These are phyloP conservation scores for Oncorhynchus kisutch DNA, from an alignment of 2,113 vertebrate genomes.

Conservation along the genomic window DNA sequence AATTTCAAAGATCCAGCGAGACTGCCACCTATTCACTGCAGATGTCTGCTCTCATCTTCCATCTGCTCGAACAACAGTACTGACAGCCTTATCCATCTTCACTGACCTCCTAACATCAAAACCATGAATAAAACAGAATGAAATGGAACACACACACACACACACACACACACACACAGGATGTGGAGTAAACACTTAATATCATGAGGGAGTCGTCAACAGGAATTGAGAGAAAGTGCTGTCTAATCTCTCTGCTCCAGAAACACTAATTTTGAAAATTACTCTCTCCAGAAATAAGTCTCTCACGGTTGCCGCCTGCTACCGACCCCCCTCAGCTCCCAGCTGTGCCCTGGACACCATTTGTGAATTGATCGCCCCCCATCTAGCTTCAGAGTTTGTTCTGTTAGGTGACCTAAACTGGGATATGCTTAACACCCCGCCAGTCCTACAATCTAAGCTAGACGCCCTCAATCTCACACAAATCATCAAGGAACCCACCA, in stretches of 20 bases:
- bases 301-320: too few species aligned
- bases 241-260: conserved; percentile 68
- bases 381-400: too few species aligned
- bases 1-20: conserved; percentile 21
- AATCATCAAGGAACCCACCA: too few species aligned
- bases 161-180: conserved; percentile 50
- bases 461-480: too few species aligned
- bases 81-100: conserved; percentile 1
- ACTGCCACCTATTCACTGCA: conserved; percentile 21
- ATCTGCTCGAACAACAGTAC: conserved; percentile 29
- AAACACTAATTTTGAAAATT: too few species aligned
- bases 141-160: conserved; percentile 36
- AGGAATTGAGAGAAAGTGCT: conserved; percentile 66
- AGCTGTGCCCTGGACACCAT: too few species aligned
- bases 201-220: conserved; percentile 54
- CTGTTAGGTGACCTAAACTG: too few species aligned
- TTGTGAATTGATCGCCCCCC: too few species aligned
- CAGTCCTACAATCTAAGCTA: too few species aligned
- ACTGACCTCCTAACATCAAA: conserved; percentile 30
- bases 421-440: too few species aligned
- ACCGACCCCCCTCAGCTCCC: too few species aligned
- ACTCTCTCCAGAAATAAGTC: too few species aligned
- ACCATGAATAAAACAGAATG: conserved; percentile 20
- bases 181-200: conserved; percentile 49
- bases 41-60: conserved; percentile 25